Base-by-base conservation (phyloP, 1,140 invertebrate genomes). In the Diorhabda sublineata region DNA sequence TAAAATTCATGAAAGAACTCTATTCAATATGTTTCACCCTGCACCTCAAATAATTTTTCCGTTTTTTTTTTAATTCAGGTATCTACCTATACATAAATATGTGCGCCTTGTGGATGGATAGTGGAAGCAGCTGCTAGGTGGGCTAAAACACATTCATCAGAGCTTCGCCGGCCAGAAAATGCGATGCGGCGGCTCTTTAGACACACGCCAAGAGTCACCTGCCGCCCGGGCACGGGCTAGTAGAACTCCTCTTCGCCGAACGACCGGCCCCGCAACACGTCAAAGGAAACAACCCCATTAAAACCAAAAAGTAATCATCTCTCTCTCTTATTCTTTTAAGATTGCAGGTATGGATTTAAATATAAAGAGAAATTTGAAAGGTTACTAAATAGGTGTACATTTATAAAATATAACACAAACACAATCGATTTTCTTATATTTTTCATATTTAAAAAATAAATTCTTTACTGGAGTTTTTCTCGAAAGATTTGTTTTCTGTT, bases 171-270 rank as follows among this genome's bases (percentile, higher is more conserved):
- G 47, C 71, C 61, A 59, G 64, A 71, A 70, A 68, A 66, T 60
- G 59, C 59, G 70, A 64, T 42, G 59, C 64, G 47, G 64, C 64
- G 64, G 47, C 52, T 65, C 64, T 43, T 57, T 43, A 71, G 75
- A 76, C 75, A 76, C 75, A 75, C 74, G 75, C 75, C 74, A 73
- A 69, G 68, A 77, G 73, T 73, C 75, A 75, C 74, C 74, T 74
- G 74, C 74, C 74, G 67, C 71, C 74, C 71, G 71, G 68, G 72
- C 75, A 75, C 73, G 75, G 70, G 73, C 69, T 71, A 65, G 41
- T 11, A 11, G 26, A 11, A 45, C 61, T 52, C 47, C 47, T 52
- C 47, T 52, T 52, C 47, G 4, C 6, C 47, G 47, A 52, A 52
- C 47, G 47, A 52, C 47, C 47, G 47, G 47, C 47, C 47, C 47